Percentiles rank a stretch among this genome's conserved stretches.
phyloP scores from a whole-genome alignment of 2,797 vertebrate species.

The Toxotes lorentzi region DNA sequence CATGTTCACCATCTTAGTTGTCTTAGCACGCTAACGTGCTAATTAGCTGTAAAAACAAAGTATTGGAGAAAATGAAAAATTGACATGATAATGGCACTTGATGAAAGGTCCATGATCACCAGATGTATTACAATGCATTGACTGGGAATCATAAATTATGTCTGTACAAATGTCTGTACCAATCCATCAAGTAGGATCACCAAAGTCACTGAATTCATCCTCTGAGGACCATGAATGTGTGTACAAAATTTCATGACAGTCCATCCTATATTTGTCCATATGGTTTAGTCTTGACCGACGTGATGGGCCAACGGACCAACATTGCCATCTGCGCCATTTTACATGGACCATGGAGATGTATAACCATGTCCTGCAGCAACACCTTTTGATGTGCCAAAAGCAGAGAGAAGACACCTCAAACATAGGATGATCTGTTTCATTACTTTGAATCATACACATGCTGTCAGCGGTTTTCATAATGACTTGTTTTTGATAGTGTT shows the following conservation, averaged over 20 bases:
- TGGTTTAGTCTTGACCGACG: background rate
- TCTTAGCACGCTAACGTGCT: background rate
- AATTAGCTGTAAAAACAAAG: background rate
- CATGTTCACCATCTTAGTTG: too few species aligned
- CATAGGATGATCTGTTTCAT: background rate
- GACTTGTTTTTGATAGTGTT: background rate
- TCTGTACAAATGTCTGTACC: too few species aligned
- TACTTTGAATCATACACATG: background rate
- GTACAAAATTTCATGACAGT: too few species aligned
- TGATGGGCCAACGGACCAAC: background rate
- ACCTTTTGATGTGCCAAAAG: background rate
- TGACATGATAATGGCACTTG: too few species aligned
- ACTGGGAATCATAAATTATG: too few species aligned
- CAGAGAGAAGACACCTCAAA: too few species aligned
- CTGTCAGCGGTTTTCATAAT: background rate
- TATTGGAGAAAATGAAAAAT: too few species aligned
- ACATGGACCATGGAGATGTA: too few species aligned
- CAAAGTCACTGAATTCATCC: background rate
- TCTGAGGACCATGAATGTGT: background rate
- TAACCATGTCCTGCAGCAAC: background rate
- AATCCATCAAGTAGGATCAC: background rate
- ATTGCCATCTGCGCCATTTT: too few species aligned
- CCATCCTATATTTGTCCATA: too few species aligned
- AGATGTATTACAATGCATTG: background rate
- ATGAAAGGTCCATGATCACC: background rate